Conservation (phyloP, 1,140 invertebrate genomes). For the Nasonia longicornis region DNA sequence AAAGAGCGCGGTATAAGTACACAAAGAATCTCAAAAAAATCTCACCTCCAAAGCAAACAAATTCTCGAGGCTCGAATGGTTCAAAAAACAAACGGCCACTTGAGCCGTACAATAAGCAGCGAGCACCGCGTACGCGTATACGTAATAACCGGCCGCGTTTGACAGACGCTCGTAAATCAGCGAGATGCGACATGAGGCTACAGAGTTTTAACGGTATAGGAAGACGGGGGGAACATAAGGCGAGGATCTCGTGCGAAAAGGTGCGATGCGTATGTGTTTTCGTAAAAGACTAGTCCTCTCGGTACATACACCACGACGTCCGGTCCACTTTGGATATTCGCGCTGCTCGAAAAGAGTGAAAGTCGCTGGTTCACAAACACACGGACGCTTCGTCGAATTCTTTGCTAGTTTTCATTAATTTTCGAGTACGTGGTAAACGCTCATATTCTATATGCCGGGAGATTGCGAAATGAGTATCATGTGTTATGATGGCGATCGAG, state of each 20-base stretch:
- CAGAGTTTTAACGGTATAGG: background rate
- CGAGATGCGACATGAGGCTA: background rate
- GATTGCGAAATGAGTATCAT: background rate
- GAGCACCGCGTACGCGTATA: background rate
- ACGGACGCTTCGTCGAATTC: background rate
- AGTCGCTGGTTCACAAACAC: background rate
- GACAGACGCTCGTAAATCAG: slow-evolving; percentile 22
- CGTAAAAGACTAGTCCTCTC: background rate
- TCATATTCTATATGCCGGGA: background rate
- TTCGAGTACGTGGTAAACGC: background rate
- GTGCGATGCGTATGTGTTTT: background rate
- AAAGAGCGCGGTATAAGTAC: background rate
- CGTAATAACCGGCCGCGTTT: slow-evolving; percentile 2
- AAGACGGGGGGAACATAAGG: background rate
- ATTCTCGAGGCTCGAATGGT: background rate
- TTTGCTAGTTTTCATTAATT: slow-evolving; percentile 12
- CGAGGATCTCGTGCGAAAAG: background rate
- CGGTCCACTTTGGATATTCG: slow-evolving; percentile 10
- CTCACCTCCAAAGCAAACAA: slow-evolving; percentile 10
- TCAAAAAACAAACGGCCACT: slow-evolving; percentile 14
- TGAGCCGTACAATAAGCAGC: background rate
- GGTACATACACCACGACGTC: background rate
- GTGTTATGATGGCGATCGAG: too few species aligned
- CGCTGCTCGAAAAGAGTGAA: background rate
- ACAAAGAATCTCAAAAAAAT: background rate